A percentile compares a stretch with the other conserved stretches of the same genome.
phyloP scores from a whole-genome alignment of 1,140 invertebrate genomes.

The Aleiodes sp. region DNA sequence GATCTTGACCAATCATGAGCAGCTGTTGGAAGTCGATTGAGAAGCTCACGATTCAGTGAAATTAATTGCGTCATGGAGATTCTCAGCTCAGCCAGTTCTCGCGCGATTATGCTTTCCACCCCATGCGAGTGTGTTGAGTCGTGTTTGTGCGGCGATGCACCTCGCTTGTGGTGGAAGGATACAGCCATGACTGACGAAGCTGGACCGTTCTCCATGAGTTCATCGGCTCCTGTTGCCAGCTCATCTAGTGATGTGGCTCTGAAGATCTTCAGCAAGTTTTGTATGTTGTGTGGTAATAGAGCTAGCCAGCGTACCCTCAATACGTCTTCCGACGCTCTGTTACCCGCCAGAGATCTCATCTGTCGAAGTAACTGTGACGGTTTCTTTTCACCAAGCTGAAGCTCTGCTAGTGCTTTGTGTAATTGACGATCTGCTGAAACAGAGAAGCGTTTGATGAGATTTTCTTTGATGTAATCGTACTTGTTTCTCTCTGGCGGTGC shows the following conservation, averaged over 20 bases:
- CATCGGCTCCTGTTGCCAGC: constrained; percentile 26
- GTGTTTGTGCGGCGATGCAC: not conserved
- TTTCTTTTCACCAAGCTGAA: constrained; percentile 45
- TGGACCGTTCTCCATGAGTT: constrained; percentile 11
- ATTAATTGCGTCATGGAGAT: too few species aligned
- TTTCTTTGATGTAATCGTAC: constrained; percentile 33
- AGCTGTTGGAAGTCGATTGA: not conserved
- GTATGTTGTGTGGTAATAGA: constrained; percentile 34
- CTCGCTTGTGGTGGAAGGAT: not conserved
- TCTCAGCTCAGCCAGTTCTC: too few species aligned
- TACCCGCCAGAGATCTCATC: constrained; percentile 36
- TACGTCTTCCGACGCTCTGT: constrained; percentile 34
- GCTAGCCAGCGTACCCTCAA: constrained; percentile 37
- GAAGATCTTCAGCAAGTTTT: constrained; percentile 4
- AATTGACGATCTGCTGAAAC: constrained; percentile 41
- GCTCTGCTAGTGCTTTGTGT: constrained; percentile 42
- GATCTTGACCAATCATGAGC: not conserved
- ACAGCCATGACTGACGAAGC: not conserved
- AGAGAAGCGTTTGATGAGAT: constrained; percentile 37
- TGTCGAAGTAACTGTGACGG: constrained; percentile 43
- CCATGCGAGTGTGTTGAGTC: too few species aligned
- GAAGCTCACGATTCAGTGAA: too few species aligned
- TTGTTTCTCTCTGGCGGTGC: constrained; percentile 27
- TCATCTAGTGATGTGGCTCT: constrained; percentile 10
- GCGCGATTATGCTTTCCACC: too few species aligned